Evolutionary conservation across 2,797 vertebrate genomes (phyloP), one percentile per base, ranked within the genome.

Genomic region (Microhierax caerulescens): DNA sequence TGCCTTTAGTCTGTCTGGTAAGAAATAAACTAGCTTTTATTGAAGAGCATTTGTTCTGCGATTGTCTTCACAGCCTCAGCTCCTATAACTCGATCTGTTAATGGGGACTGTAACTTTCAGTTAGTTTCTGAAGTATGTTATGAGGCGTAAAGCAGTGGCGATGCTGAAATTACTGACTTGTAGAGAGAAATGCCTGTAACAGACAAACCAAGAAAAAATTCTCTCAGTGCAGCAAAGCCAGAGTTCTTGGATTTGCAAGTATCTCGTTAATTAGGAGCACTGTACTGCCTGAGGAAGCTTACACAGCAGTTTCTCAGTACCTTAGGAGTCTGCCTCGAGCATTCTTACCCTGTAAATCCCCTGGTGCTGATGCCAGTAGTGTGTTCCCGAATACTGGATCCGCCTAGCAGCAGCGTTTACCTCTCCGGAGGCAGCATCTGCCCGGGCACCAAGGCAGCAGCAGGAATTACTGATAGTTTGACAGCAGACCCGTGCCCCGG

Each of bases 11-110:
- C 93, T 96, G 94, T 97, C 96, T 96, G 34, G 59, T 95, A 96
- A 92, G 63, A 96, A 98, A 98, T 98, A 98, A 98, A 98, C 80
- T 93, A 69, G n/a, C 75, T 97, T 97, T 94, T 96, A 97, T 98
- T 98, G 98, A 88, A 95, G 81, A 97, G 28, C 7, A 2, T 39
- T 69, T 92, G 69, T 67, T 63, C 21, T 74, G 50, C 1, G 0
- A 3, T 41, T 70, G 60, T 54, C 45, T 87, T 74, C 21, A 3
- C 6, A 24, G 39, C 41, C n/a, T 1, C 1, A 11, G 45, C 59
- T 76, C n/a, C 47, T 51, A 0, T 1, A 75, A 30, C 37, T 6
- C 11, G 37, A 34, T 18, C 70, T 0, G 0, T 10, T n/a, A n/a
- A 15, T 0, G 0, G 45, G 37, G 50, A 24, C 5, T 27, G 47